A percentile compares a stretch with the other conserved stretches of the same genome.
These are phyloP conservation scores for Hermetia illucens DNA, from an alignment of 1,140 invertebrate genomes.

Conservation along the genomic window DNA sequence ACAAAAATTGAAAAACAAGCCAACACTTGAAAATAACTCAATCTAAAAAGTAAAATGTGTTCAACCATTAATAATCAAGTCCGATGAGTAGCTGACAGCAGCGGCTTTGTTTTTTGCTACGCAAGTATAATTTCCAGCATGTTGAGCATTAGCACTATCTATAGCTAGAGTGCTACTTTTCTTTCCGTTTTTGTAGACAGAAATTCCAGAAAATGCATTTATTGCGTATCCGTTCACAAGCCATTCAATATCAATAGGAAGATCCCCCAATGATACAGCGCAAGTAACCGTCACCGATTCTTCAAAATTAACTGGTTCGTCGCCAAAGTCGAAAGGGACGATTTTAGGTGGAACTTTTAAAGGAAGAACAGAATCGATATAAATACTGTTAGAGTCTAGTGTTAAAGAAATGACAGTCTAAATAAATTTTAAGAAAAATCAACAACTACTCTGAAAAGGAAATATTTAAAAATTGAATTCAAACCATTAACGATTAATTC, in stretches of 20 bases:
- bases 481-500: slow-evolving; percentile 62
- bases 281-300: slow-evolving; percentile 57
- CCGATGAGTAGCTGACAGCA: slow-evolving; percentile 42
- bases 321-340: slow-evolving; percentile 43
- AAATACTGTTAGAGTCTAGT: slow-evolving; percentile 4
- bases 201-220: slow-evolving; percentile 35
- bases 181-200: slow-evolving; percentile 45
- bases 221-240: slow-evolving; percentile 7
- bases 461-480: slow-evolving; percentile 7
- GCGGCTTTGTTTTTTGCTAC: slow-evolving; percentile 51
- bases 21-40: too few species aligned
- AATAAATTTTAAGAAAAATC: too few species aligned
- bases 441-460: too few species aligned
- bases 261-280: slow-evolving; percentile 52
- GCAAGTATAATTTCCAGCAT: slow-evolving; percentile 62
- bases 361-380: neutral
- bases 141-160: slow-evolving; percentile 47
- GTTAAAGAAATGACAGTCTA: too few species aligned
- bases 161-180: slow-evolving; percentile 51
- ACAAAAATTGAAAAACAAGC: too few species aligned
- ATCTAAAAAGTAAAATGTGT: slow-evolving; percentile 5
- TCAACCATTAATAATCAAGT: slow-evolving; percentile 53
- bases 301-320: slow-evolving; percentile 46
- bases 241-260: slow-evolving; percentile 52
- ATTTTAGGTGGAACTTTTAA: slow-evolving; percentile 50